Evolutionary conservation across 2,113 vertebrate genomes (phyloP), one percentile per base, ranked within the genome.

Genomic region (Pelecanoides urinatrix): DNA sequence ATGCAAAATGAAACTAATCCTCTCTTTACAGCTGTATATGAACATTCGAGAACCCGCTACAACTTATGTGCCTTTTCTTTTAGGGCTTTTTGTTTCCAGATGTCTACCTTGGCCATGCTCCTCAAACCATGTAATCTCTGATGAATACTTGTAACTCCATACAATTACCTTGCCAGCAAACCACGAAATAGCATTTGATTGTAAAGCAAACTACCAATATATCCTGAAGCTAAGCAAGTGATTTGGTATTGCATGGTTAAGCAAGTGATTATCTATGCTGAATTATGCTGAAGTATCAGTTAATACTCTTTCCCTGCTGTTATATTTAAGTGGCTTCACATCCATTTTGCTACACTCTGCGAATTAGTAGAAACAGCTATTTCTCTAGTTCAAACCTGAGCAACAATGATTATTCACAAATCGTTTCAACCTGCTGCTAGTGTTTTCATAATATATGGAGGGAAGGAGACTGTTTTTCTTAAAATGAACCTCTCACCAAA

Each of bases 1-100:
- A 97, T 97, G 96, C 95, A 97, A 97, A 97, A 97, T 92, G 94
- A 94, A 97, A 94, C 84, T 61, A 92, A 92, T 78, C 91, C 86
- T 81, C 79, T 94, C 92, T 95, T 96, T 79, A 87, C 70, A 97
- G 29, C 66, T 77, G 55, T 12, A 58, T n/a, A 58, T 11, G 8
- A 75, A 67, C 84, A 38, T 75, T 71, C 4, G 0, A 94, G 81
- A 90, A 73, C 62, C 50, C 38, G 40, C 2, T 70, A 3, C 44
- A 63, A 81, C 45, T 55, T 50, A 34, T 4, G 3, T 29, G 62
- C 32, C 42, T 94, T 75, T n/a, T 59, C 61, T 72, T 91, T 58
- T 11, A n/a, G 65, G 40, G 36, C 34, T 42, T 68, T 74, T 86
- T 56, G 26, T 55, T 73, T 80, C 55, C 44, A 81, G 55, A 26